Percentiles rank a stretch among this genome's conserved stretches.
Conservation (phyloP, 2,113 vertebrate genomes). For the Vulpes vulpes region DNA sequence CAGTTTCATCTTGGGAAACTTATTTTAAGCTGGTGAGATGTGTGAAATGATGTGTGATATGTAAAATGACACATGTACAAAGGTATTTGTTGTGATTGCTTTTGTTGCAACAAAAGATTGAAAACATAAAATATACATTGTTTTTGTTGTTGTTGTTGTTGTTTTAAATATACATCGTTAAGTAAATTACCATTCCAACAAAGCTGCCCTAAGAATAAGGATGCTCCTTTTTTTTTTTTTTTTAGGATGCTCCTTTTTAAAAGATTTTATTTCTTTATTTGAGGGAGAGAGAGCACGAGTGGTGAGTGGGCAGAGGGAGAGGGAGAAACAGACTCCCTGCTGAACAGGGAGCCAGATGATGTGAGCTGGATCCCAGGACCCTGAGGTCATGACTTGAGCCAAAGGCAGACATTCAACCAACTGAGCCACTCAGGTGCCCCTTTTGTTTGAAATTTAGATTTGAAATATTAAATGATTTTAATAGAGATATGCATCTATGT, state of each 20-base stretch:
- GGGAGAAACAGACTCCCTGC: neutral
- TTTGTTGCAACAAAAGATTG: neutral
- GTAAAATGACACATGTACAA: neutral
- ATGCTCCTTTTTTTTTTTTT: neutral
- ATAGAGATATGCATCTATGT: neutral
- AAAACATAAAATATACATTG: constrained; percentile 25
- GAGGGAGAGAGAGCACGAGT: neutral
- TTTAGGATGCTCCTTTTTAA: neutral
- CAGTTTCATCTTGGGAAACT: neutral
- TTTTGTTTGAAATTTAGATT: constrained; percentile 50
- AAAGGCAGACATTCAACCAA: neutral
- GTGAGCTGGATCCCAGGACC: too few species aligned
- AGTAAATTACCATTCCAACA: constrained; percentile 7
- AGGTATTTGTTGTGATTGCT: neutral
- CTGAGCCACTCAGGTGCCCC: neutral
- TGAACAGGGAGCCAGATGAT: too few species aligned
- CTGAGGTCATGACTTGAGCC: neutral
- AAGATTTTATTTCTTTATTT: neutral
- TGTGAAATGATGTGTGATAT: neutral
- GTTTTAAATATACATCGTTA: neutral
- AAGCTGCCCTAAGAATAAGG: neutral
- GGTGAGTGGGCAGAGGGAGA: neutral
- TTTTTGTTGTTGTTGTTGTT: too few species aligned
- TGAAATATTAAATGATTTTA: constrained; percentile 27
- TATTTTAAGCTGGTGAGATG: neutral